These are phyloP conservation scores for Oligia fasciuncula DNA, from an alignment of 2,888 invertebrate species.

Conservation along the genomic window DNA sequence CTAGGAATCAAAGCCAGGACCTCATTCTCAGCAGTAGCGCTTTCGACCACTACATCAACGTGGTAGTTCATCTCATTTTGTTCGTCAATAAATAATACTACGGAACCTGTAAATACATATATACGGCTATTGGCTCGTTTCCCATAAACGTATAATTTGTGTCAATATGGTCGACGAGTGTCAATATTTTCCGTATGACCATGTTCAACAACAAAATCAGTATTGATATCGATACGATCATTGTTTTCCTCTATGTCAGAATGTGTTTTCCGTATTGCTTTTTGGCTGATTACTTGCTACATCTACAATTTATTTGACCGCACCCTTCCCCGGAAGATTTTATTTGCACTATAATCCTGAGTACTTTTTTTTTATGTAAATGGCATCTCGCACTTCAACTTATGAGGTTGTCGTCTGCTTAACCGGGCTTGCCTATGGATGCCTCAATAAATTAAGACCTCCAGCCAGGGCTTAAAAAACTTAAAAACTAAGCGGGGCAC, in stretches of 20 bases:
- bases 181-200: constrained; percentile 2
- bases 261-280: background rate
- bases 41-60: background rate
- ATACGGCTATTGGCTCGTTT: background rate
- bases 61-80: background rate
- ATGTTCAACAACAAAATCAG: background rate
- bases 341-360: constrained; percentile 5
- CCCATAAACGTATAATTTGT: background rate
- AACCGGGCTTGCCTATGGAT: too few species aligned
- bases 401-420: too few species aligned
- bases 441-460: too few species aligned
- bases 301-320: background rate
- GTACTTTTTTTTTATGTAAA: too few species aligned
- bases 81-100: background rate
- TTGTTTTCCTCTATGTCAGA: constrained; percentile 13
- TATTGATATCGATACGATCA: background rate
- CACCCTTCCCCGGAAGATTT: constrained; percentile 3
- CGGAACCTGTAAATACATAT: background rate
- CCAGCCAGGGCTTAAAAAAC: too few species aligned
- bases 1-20: background rate
- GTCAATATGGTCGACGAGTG: background rate
- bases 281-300: background rate
- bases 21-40: background rate
- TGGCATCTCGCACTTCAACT: too few species aligned
- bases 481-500: too few species aligned